Evolutionary conservation across 30 jellyfish, hydroid and myxozoan species (phyloP).

Genomic region (Clytia hemisphaerica): DNA sequence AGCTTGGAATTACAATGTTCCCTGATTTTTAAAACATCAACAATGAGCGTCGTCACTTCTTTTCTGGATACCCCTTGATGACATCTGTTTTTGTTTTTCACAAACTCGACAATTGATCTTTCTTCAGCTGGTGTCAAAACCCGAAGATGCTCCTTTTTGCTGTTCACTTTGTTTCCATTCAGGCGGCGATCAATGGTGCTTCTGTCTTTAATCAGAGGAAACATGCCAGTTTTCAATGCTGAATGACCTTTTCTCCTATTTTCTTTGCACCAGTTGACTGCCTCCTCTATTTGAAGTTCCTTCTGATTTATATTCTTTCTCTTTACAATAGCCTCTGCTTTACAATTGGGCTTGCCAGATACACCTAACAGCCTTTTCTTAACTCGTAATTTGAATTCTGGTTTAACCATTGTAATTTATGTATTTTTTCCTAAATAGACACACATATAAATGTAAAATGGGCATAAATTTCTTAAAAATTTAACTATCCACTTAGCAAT

Average conservation of each 20-base stretch:
- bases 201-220: background rate
- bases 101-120: too few relatives aligned
- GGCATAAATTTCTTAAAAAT: background rate
- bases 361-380: background rate
- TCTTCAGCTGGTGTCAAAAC: too few relatives aligned
- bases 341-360: background rate
- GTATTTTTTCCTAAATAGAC: background rate
- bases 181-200: slow-evolving; percentile 5
- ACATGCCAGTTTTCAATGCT: slow-evolving; percentile 1
- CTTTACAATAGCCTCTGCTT: background rate
- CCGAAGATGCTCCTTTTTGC: too few relatives aligned
- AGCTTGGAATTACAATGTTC: too few relatives aligned
- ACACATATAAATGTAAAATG: background rate
- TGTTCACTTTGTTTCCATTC: too few relatives aligned
- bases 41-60: too few relatives aligned
- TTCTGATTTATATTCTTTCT: background rate
- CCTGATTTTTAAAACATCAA: too few relatives aligned
- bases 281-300: background rate
- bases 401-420: slow-evolving; percentile 1
- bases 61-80: too few relatives aligned
- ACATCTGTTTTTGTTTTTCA: too few relatives aligned
- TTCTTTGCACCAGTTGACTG: slow-evolving; percentile 2
- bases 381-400: background rate
- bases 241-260: background rate
- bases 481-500: background rate